A percentile compares a stretch with the other conserved stretches of the same genome.
Conservation (phyloP, 1,140 invertebrate species). For the Liolophura sinensis region DNA sequence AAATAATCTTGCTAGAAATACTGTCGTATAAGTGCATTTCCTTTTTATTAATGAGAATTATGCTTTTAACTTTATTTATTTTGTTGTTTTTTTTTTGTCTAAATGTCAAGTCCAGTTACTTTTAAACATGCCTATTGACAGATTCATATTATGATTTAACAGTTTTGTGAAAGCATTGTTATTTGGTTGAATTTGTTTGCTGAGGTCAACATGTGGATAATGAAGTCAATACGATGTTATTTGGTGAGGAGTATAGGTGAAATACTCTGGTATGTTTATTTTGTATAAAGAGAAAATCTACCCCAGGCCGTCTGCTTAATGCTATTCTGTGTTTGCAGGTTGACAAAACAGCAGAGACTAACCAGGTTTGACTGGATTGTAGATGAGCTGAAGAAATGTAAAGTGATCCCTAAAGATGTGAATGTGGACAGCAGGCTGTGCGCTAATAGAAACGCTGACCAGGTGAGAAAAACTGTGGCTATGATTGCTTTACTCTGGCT, state of each 20-base stretch:
- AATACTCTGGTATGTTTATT: too few species aligned
- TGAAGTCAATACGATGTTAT: too few species aligned
- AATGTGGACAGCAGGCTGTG: constrained; percentile 49
- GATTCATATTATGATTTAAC: too few species aligned
- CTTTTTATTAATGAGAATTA: not conserved
- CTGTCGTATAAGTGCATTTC: not conserved
- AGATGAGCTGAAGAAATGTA: constrained; percentile 48
- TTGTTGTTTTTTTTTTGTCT: too few species aligned
- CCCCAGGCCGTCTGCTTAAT: not conserved
- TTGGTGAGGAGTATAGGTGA: not conserved
- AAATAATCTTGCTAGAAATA: not conserved
- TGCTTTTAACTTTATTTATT: too few species aligned
- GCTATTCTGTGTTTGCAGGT: constrained; percentile 23
- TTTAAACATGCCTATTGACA: too few species aligned
- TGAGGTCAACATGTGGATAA: too few species aligned
- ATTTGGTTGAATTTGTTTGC: too few species aligned
- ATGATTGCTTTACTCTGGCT: too few species aligned
- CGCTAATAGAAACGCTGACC: constrained; percentile 56
- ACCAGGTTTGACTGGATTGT: constrained; percentile 56
- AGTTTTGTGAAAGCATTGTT: too few species aligned
- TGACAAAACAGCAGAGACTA: constrained; percentile 52
- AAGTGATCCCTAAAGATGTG: constrained; percentile 49
- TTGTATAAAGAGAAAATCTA: not conserved
- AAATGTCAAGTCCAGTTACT: too few species aligned
- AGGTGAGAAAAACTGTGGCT: constrained; percentile 27